A percentile compares a stretch with the other conserved stretches of the same genome.
Conservation (phyloP, 2,888 invertebrate species). For the Tiphia femorata region DNA sequence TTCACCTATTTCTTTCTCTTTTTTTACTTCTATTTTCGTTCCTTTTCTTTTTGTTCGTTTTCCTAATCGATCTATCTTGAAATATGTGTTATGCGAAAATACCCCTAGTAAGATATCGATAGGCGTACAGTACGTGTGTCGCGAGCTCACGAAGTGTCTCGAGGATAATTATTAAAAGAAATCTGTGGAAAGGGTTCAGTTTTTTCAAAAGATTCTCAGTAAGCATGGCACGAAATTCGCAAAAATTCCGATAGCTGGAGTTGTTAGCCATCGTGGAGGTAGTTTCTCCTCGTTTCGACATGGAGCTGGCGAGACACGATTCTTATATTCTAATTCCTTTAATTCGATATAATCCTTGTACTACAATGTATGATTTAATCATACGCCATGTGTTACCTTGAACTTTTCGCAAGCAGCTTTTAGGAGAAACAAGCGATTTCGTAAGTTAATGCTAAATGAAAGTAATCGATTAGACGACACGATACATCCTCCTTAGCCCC, state of each 20-base stretch:
- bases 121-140: constrained; percentile 46
- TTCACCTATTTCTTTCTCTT: neutral
- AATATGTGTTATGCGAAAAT: too few species aligned
- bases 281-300: too few species aligned
- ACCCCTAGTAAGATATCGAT: too few species aligned
- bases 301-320: too few species aligned
- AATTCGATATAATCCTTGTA: neutral
- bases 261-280: too few species aligned
- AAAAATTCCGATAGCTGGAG: too few species aligned
- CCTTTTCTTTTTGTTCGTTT: too few species aligned
- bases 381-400: too few species aligned
- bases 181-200: too few species aligned
- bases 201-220: too few species aligned
- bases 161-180: too few species aligned
- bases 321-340: neutral
- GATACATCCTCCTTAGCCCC: constrained; percentile 42
- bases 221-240: too few species aligned
- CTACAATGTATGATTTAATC: neutral
- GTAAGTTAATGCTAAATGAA: constrained; percentile 65
- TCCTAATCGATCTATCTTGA: constrained; percentile 52
- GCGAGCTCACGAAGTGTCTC: constrained; percentile 55
- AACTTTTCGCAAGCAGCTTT: constrained; percentile 68
- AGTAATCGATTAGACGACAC: constrained; percentile 54
- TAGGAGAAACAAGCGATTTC: constrained; percentile 68
- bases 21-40: neutral